Conservation (phyloP, 2,113 vertebrate genomes). For the Sinocyclocheilus grahami region DNA sequence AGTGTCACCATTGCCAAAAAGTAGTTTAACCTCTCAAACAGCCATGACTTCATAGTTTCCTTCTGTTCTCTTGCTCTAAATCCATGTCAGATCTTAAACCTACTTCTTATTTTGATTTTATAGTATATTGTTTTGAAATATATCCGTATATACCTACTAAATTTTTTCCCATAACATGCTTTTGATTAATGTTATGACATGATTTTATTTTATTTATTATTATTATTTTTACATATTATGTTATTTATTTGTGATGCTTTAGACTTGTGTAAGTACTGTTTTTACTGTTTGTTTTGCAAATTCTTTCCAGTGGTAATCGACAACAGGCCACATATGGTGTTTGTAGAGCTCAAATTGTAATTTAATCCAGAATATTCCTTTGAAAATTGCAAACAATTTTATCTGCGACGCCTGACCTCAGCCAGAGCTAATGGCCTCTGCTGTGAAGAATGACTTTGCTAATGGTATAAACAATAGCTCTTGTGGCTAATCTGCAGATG, state of each 20-base stretch:
- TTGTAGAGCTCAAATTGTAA: not conserved
- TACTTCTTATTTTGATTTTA: not conserved
- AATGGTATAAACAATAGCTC: conserved; percentile 32
- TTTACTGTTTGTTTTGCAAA: not conserved
- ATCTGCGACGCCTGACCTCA: not conserved
- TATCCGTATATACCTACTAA: no score
- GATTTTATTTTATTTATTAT: no score
- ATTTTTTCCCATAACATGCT: no score
- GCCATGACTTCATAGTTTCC: conserved; percentile 30
- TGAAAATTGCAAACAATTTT: not conserved
- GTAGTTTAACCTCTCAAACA: not conserved
- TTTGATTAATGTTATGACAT: no score
- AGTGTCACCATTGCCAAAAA: conserved; percentile 17
- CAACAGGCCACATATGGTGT: not conserved
- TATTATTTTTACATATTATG: no score
- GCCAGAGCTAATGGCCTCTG: not conserved
- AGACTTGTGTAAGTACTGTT: not conserved
- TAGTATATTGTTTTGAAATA: not conserved
- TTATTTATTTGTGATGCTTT: not conserved
- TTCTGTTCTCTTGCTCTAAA: conserved; percentile 13
- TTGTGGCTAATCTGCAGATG: conserved; percentile 6
- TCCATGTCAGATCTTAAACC: not conserved
- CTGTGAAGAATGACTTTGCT: conserved; percentile 29
- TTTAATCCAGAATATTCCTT: not conserved
- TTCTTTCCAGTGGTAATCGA: not conserved